Evolutionary conservation across 2,113 vertebrate genomes (phyloP), one percentile per base, ranked within the genome.

Genomic region (Axis porcinus): DNA sequence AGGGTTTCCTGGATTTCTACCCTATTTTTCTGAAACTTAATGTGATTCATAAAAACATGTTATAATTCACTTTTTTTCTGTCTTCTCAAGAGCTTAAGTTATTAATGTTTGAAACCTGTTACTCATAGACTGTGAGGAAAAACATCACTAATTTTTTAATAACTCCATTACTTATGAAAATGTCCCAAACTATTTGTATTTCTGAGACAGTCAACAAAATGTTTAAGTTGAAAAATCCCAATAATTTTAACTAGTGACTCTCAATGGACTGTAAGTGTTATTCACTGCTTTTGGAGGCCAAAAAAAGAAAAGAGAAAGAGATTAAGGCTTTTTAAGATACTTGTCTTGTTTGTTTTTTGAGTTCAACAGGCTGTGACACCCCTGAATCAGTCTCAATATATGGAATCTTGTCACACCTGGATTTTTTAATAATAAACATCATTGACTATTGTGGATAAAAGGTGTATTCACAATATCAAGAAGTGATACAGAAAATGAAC

Each of bases 1-100:
- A 50, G 28, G 12, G 6, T 8, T 76, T 50, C 28, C 47, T 94
- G 17, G 2, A 60, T 91, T 36, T 93, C 76, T 85, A 81, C 28
- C 17, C n/a, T 64, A 2, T 88, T 82, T 96, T 89, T 96, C 57
- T 95, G 58, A 94, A 94, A 94, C 13, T 58, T 57, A 25, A n/a
- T 78, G 27, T 43, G 36, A 74, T 58, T 89, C 43, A 92, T 76
- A 23, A 86, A 89, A 88, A 84, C 15, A 84, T 9, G 58, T 86
- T 54, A 52, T 16, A 62, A 62, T 67, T 94, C 45, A 83, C n/a
- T 40, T 54, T 47, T 47, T 85, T 21, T 94, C n/a, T 57, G 40
- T 52, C 25, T 78, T 55, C 21, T 33, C n/a, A 94, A 90, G 57
- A 40, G 33, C 13, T 96, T 91, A 84, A 81, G 81, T 43, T 30